Conservation (phyloP, 2,113 vertebrate genomes). For the Noturus placidus region DNA sequence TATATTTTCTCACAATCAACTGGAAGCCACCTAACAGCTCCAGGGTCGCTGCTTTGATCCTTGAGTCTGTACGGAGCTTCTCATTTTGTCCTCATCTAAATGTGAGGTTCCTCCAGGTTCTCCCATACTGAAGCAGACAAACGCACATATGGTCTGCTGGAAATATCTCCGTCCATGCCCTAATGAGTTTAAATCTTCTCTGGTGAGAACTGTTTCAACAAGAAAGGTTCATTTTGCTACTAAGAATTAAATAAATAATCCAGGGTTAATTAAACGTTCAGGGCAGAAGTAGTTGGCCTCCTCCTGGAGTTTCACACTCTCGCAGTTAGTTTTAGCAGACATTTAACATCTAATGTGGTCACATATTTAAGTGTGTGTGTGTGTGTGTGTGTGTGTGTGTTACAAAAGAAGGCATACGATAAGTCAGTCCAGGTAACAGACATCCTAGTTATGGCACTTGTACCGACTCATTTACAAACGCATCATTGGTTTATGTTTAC, state of each 20-base stretch:
- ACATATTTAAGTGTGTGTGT: not conserved
- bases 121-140: not conserved
- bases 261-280: not conserved
- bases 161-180: not conserved
- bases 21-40: not conserved
- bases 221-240: not conserved
- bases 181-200: not conserved
- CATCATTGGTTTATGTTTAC: conserved; percentile 2
- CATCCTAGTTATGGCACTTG: not conserved
- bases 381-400: not conserved
- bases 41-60: not conserved
- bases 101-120: not conserved
- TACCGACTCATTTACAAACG: not conserved
- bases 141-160: not conserved
- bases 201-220: not conserved
- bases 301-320: not conserved
- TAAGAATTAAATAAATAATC: conserved; percentile 16
- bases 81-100: not conserved
- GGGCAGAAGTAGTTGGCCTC: conserved; percentile 11
- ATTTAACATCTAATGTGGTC: not conserved
- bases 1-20: not conserved
- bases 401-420: not conserved
- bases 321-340: not conserved
- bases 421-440: conserved; percentile 1
- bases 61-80: not conserved